Evolutionary conservation across 1,140 invertebrate species (phyloP).

Genomic region (Odontomachus brunneus): DNA sequence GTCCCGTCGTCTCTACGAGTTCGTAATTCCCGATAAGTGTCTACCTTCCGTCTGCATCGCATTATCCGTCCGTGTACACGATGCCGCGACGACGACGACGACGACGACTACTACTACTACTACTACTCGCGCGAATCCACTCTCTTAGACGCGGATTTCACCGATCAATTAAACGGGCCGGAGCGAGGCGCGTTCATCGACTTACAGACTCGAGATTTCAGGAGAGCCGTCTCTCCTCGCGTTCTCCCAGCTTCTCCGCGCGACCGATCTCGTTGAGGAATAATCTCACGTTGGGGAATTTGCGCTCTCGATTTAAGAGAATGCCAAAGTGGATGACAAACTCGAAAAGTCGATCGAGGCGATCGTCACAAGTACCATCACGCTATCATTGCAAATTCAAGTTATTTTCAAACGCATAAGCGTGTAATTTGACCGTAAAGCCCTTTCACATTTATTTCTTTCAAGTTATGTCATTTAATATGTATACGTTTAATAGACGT

Average conservation of each 20-base stretch:
- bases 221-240: neutral
- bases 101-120: conserved; percentile 5
- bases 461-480: too few species aligned
- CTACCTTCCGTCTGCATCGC: conserved; percentile 42
- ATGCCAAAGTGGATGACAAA: too few species aligned
- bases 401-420: too few species aligned
- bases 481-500: too few species aligned
- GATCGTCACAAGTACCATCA: too few species aligned
- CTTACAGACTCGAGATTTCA: neutral
- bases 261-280: neutral
- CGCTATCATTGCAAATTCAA: too few species aligned
- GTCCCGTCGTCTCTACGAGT: conserved; percentile 11
- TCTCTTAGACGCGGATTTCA: conserved; percentile 2
- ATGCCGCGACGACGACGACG: neutral
- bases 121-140: conserved; percentile 5
- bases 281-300: neutral
- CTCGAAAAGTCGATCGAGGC: too few species aligned
- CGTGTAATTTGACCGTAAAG: too few species aligned
- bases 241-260: too few species aligned
- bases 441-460: too few species aligned
- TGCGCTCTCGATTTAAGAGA: too few species aligned
- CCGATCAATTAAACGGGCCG: conserved; percentile 23
- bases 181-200: neutral
- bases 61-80: conserved; percentile 16
- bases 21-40: conserved; percentile 46